These are phyloP conservation scores for Plecturocebus donacophilus DNA, from an alignment of 2,113 vertebrate species.

Conservation along the genomic window DNA sequence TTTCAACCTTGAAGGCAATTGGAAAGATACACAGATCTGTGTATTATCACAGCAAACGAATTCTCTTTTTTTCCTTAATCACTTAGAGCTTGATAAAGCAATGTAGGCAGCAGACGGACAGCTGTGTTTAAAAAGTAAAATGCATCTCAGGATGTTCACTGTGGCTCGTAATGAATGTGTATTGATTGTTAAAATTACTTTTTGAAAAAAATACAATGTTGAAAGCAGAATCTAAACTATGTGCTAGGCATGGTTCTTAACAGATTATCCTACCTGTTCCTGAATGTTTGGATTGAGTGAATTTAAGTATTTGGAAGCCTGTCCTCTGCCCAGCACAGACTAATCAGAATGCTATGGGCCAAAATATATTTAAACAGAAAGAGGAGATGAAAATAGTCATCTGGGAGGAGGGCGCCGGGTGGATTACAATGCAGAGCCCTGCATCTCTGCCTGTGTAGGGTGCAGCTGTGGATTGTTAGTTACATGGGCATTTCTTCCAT, in stretches of 20 bases:
- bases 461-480: background rate
- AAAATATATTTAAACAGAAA: background rate
- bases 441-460: background rate
- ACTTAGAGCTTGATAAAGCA: conserved; percentile 74
- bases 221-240: conserved; percentile 3
- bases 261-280: background rate
- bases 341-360: background rate
- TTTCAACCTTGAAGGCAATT: conserved; percentile 84
- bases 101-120: conserved; percentile 82
- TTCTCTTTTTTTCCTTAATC: conserved; percentile 85
- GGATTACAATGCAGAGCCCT: background rate
- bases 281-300: conserved; percentile 63
- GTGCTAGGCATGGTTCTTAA: background rate
- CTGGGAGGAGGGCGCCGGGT: accelerated
- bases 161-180: conserved; percentile 53
- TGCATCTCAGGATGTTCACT: conserved; percentile 53
- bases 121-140: conserved; percentile 85
- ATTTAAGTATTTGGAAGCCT: background rate
- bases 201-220: background rate
- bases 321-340: background rate
- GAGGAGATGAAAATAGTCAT: background rate
- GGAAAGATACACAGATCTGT: conserved; percentile 70
- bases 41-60: conserved; percentile 55
- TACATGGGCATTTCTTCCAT: background rate
- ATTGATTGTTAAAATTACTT: conserved; percentile 66